Conservation (phyloP, 1,140 invertebrate species). For the Calycopis cecrops region DNA sequence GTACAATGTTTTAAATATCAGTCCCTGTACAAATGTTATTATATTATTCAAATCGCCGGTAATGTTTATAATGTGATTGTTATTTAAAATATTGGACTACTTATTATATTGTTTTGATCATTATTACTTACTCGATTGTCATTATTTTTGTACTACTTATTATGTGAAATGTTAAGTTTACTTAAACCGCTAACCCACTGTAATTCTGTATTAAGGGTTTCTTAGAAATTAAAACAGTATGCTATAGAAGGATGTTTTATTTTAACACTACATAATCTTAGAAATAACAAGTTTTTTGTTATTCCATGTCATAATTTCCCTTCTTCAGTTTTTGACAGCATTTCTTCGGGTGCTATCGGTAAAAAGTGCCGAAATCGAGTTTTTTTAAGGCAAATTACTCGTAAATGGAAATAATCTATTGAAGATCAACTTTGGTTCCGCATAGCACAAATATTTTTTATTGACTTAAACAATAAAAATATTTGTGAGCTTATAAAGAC, state of each 20-base stretch:
- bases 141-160: constrained; percentile 67
- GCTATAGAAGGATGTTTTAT: constrained; percentile 68
- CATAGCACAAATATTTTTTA: no score
- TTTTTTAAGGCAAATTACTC: no score
- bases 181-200: constrained; percentile 69
- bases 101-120: constrained; percentile 51
- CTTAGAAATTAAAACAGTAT: constrained; percentile 75
- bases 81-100: constrained; percentile 43
- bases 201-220: constrained; percentile 72
- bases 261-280: constrained; percentile 24
- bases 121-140: constrained; percentile 47
- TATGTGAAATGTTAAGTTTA: constrained; percentile 65
- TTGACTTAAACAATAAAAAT: no score
- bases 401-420: no score
- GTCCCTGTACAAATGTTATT: constrained; percentile 13
- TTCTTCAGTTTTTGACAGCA: no score
- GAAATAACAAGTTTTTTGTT: not conserved
- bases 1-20: constrained; percentile 40
- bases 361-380: no score
- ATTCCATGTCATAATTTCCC: no score
- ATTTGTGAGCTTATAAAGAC: no score
- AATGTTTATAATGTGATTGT: constrained; percentile 23
- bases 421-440: no score
- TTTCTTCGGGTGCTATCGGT: no score
- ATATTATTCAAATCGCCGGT: constrained; percentile 6